Evolutionary conservation across 2,113 vertebrate species (phyloP), one percentile per base, ranked within the genome.

Genomic region (Albula glossodonta): DNA sequence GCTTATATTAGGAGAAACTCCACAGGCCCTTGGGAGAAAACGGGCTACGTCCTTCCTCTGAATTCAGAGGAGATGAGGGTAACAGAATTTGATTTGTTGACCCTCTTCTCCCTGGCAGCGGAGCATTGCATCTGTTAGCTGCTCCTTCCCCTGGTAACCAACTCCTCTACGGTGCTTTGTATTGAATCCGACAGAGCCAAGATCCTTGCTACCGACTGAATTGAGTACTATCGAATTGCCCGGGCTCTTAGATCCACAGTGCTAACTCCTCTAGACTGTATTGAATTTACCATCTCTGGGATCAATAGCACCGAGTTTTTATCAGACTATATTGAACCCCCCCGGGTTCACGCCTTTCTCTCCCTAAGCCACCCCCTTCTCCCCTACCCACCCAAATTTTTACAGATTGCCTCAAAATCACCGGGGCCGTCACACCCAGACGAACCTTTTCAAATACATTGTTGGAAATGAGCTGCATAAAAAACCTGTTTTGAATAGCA

Each of bases 221-320:
- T 92, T 94, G 93, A 94, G 92, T 92, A 91, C 92, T 94, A 94
- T 94, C 93, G 95, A 95, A 95, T 95, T 94, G 94, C 93, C 94
- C 92, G 92, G 9, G 92, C 93, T 94, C 94, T 94, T 95, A 94
- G 93, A 95, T 94, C 92, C 93, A 94, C 93, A 93, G 90, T 94
- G 93, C 93, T 95, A 95, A 94, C 94, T 94, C 94, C 93, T 95
- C 94, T 94, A 95, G 93, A 95, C 95, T 93, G 92, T 94, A 96
- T 95, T 95, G 95, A 95, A 95, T 96, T 96, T 93, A 94, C 93
- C 91, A 91, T 94, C 92, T 87, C 70, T 83, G 89, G 91, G 93
- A 95, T 96, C 94, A 94, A 95, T 96, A 95, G 93, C 94, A 92
- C 92, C 95, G 95, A 94, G 94, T 95, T 95, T 95, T 93, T 66